These are phyloP conservation scores for Dicyrtomina minuta DNA, from an alignment of 2,888 invertebrate species.

Conservation along the genomic window DNA sequence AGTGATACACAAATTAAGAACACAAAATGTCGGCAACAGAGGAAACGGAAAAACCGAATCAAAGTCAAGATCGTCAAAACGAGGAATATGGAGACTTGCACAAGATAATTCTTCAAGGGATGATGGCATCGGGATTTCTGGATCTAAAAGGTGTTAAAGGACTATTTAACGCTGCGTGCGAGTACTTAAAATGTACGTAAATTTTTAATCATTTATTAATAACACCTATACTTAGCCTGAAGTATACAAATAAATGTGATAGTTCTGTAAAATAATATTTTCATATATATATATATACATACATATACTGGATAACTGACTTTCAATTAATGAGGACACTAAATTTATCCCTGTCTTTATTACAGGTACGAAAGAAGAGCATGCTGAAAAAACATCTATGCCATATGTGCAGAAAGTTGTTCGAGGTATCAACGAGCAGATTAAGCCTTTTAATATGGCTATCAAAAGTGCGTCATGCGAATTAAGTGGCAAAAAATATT, in stretches of 20 bases:
- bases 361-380: slow-evolving; percentile 29
- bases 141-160: slow-evolving; percentile 49
- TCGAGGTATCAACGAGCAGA: slow-evolving; percentile 46
- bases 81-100: slow-evolving; percentile 43
- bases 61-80: background rate
- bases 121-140: slow-evolving; percentile 48
- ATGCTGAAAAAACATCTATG: slow-evolving; percentile 36
- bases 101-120: slow-evolving; percentile 49
- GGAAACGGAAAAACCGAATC: background rate
- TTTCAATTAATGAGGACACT: too few relatives aligned
- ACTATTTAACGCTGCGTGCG: slow-evolving; percentile 37
- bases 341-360: too few relatives aligned
- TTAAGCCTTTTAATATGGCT: slow-evolving; percentile 45
- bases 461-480: slow-evolving; percentile 50
- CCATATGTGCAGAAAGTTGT: slow-evolving; percentile 46
- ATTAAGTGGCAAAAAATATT: slow-evolving; percentile 48
- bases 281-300: too few relatives aligned
- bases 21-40: slow-evolving; percentile 6
- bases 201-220: background rate
- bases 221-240: too few relatives aligned
- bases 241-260: too few relatives aligned
- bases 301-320: too few relatives aligned
- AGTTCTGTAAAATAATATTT: background rate
- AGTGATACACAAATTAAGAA: too few relatives aligned
- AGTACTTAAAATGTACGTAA: slow-evolving; percentile 20